phyloP scores from a whole-genome alignment of 2,888 invertebrate species.

The Ceramica pisi region DNA sequence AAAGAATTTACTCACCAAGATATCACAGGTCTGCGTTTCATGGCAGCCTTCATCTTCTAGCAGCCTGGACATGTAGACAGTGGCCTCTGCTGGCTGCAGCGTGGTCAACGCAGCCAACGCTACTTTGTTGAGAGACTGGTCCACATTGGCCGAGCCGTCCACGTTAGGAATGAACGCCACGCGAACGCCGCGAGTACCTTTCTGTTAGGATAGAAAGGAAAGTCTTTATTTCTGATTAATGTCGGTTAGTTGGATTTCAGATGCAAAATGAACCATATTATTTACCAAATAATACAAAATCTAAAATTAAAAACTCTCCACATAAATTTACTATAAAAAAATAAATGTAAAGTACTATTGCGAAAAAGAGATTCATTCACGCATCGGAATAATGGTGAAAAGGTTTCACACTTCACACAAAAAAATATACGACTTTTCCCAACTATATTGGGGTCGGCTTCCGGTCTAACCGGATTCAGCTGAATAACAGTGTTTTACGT shows the following conservation, averaged over 20 bases:
- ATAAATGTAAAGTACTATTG: too few species aligned
- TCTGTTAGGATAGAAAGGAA: slow-evolving; percentile 78
- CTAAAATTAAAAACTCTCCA: not conserved
- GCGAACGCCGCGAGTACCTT: slow-evolving; percentile 93
- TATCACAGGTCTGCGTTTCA: slow-evolving; percentile 88
- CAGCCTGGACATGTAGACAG: slow-evolving; percentile 91
- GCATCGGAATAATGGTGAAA: not conserved
- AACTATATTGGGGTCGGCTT: too few species aligned
- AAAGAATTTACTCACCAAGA: slow-evolving; percentile 86
- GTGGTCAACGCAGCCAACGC: slow-evolving; percentile 92
- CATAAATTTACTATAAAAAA: too few species aligned
- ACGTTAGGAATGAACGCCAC: slow-evolving; percentile 94
- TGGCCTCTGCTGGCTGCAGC: slow-evolving; percentile 91
- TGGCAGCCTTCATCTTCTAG: slow-evolving; percentile 91
- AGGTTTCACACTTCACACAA: too few species aligned
- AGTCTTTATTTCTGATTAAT: not conserved
- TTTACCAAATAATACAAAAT: too few species aligned
- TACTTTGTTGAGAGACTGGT: slow-evolving; percentile 93
- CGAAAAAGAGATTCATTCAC: not conserved
- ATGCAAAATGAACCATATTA: not conserved
- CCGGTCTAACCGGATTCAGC: too few species aligned
- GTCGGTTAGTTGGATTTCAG: not conserved
- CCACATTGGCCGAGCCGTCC: slow-evolving; percentile 81
- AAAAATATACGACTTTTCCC: too few species aligned
- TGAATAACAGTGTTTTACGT: too few species aligned